Base-by-base conservation (phyloP, 2,888 invertebrate genomes). In the Polydrusus cervinus region DNA sequence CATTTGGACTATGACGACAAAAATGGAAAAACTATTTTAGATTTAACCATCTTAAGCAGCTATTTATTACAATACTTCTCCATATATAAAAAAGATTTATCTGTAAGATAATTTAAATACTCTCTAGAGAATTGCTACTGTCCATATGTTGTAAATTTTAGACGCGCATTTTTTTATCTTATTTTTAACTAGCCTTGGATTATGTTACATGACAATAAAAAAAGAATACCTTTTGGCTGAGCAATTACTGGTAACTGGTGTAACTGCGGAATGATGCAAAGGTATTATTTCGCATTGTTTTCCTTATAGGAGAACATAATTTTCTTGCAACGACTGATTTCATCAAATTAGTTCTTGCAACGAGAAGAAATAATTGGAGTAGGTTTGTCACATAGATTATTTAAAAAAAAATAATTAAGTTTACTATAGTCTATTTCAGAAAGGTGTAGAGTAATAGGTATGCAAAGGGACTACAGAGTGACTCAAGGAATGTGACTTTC, bases 181-280 rank as follows among this genome's bases (percentile, higher is more conserved):
- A 38, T 38, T 57, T 57, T 57, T 38, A 57, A 16, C 57, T 38
- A 3, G 10, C 57, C 57, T 57, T 57, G 57, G 38, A 57, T 57
- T 25, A 25, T 34, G 57, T 57, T 57, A 57, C 57, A 57, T 57
- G 57, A 57, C 10, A 57, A 34, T 57, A 55, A 55, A 25, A n/a
- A 38, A 38, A 57, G 16, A 57, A 51, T 51, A 20, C 51, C 25
- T n/a, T n/a, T n/a, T 25, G 51, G 16, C 16, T 38, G 10, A 57
- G 34, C 57, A 57, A 57, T 57, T 57, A 57, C 57, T 57, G 34
- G 34, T 13, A 25, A 13, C 57, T 57, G 57, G n/a, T 34, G 57
- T 57, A 16, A 57, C 57, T 10, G 57, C 57, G 34, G 16, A 38
- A 57, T 57, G 38, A 57, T 57, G 57, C 57, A 57, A 57, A 57